phyloP scores from a whole-genome alignment of 2,113 vertebrate species.

The Gasterosteus nipponicus region DNA sequence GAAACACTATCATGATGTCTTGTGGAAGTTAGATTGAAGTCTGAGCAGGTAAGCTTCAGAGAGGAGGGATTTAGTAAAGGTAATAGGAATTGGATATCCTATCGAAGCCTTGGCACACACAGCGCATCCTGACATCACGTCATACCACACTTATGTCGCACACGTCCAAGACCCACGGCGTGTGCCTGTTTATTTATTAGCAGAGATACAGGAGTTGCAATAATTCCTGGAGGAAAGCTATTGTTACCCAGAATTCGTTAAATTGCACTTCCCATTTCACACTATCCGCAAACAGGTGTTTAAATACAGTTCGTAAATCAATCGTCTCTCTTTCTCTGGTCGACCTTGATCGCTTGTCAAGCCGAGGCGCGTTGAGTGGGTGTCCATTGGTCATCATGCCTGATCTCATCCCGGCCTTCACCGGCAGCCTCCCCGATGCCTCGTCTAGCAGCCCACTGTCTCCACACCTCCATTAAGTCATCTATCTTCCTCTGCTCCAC shows the following conservation, averaged over 20 bases:
- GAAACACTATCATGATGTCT: conserved; percentile 52
- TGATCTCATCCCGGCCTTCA: conserved; percentile 74
- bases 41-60: conserved; percentile 61
- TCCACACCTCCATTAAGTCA: conserved; percentile 79
- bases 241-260: conserved; percentile 31
- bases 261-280: neutral
- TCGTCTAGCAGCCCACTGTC: conserved; percentile 79
- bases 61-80: conserved; percentile 52
- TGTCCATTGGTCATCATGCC: conserved; percentile 74
- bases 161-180: neutral
- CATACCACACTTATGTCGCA: conserved; percentile 23
- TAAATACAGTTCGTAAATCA: conserved; percentile 44
- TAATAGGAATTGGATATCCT: conserved; percentile 67
- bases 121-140: conserved; percentile 36
- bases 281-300: conserved; percentile 20
- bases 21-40: conserved; percentile 64
- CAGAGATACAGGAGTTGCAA: neutral
- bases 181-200: neutral
- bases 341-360: conserved; percentile 76
- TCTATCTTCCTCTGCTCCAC: conserved; percentile 80
- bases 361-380: conserved; percentile 62
- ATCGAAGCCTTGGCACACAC: conserved; percentile 27
- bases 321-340: conserved; percentile 38
- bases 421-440: conserved; percentile 76
- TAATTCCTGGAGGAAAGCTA: neutral